These are phyloP conservation scores for Dreissena polymorpha DNA, from an alignment of 1,140 invertebrate genomes.

Conservation along the genomic window DNA sequence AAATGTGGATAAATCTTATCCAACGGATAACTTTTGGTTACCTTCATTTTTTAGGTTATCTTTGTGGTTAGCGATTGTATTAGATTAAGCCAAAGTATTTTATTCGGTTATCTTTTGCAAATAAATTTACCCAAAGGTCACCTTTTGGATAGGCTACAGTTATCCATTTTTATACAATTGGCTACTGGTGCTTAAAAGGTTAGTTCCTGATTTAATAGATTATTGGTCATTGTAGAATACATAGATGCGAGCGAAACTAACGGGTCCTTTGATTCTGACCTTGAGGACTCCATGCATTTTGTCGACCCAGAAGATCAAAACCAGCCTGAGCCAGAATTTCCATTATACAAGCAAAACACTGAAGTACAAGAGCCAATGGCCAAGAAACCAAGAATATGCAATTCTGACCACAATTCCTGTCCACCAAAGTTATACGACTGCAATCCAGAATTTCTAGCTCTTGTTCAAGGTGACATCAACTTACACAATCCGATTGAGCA, in stretches of 20 bases:
- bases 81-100: too few species aligned
- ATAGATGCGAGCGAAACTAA: neutral
- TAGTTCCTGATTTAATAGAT: too few species aligned
- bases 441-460: slow-evolving; percentile 13
- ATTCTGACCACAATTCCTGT: slow-evolving; percentile 20
- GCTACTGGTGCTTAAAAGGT: too few species aligned
- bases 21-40: too few species aligned
- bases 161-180: too few species aligned
- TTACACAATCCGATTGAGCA: neutral
- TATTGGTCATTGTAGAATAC: neutral
- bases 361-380: slow-evolving; percentile 28
- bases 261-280: slow-evolving; percentile 46
- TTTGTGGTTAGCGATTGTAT: too few species aligned
- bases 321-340: neutral
- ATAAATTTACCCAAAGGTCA: too few species aligned
- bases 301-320: slow-evolving; percentile 37
- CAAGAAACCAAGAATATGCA: slow-evolving; percentile 26
- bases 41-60: too few species aligned
- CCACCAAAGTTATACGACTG: neutral
- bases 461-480: slow-evolving; percentile 2
- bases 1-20: too few species aligned
- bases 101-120: too few species aligned
- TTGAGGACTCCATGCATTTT: slow-evolving; percentile 53
- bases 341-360: neutral
- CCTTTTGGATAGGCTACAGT: too few species aligned